These are phyloP conservation scores for Rhinoderma darwinii DNA, from an alignment of 2,113 vertebrate species.

Conservation along the genomic window DNA sequence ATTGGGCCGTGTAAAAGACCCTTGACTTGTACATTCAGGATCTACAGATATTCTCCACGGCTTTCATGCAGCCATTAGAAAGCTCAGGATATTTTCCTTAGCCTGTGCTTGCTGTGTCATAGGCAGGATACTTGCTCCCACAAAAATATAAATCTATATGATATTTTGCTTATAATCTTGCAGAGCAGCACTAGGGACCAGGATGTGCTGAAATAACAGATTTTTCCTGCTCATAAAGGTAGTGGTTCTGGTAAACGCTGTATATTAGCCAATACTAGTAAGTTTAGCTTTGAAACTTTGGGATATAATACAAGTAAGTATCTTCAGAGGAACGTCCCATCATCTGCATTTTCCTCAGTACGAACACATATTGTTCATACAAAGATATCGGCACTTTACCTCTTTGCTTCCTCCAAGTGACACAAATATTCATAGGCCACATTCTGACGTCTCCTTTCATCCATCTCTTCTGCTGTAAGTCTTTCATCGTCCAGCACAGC, in stretches of 20 bases:
- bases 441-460: constrained; percentile 92
- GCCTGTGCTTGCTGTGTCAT: not conserved
- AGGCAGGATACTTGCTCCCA: not conserved
- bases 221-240: no score
- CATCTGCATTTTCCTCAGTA: not conserved
- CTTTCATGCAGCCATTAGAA: not conserved
- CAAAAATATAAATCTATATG: no score
- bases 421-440: constrained; percentile 98
- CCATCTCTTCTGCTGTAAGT: constrained; percentile 98
- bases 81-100: not conserved
- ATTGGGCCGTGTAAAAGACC: no score
- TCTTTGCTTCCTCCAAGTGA: constrained; percentile 97
- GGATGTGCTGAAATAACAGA: no score
- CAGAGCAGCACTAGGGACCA: no score
- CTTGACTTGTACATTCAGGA: not conserved
- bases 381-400: constrained; percentile 71
- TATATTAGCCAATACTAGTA: not conserved
- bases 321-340: no score
- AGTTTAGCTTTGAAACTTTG: no score
- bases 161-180: not conserved
- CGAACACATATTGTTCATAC: not conserved
- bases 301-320: no score
- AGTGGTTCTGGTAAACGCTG: not conserved
- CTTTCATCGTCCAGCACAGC: constrained; percentile 96
- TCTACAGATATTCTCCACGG: not conserved